Evolutionary conservation across 2,113 vertebrate species (phyloP), one percentile per base, ranked within the genome.

Genomic region (Osmerus mordax): DNA sequence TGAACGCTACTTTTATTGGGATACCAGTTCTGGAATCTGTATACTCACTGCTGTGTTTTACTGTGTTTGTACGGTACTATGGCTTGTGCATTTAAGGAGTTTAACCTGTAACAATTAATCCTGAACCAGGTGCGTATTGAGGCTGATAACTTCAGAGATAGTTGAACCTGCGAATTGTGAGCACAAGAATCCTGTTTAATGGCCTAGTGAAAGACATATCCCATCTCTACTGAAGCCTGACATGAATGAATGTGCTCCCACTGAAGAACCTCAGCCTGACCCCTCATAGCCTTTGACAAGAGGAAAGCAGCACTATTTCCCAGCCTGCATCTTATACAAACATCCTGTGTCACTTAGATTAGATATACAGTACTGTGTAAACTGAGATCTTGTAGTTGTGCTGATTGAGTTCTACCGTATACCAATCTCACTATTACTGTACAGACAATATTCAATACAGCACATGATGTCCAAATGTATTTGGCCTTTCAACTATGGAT

Each of bases 1-100:
- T 64, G 6, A 64, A 16, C 67, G 69, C 73, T 63, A 74, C 69
- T 68, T 41, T 58, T 29, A 75, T 56, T 71, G 3, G n/a, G 75
- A 19, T 81, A 78, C 28, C 61, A 36, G 15, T 32, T 63, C 61
- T 64, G 29, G 61, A 64, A 36, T 16, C 61, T 64, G 29, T 29
- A 18, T 36, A 63, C 62, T 64, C 25, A 62, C 61, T 64, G 28
- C 25, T 14, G 61, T 8, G 1, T 6, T 60, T 60, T 59, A 16
- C 21, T 61, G 18, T 19, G 18, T 36, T 36, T 47, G 41, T 36
- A 36, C 5, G 32, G 32, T 36, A 36, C 32, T 36, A 15, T 21
- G 12, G 56, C 18, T 59, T 3, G 19, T 7, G 59, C 23, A 18
- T 3, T 21, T 59, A 4, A 61, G 3, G 59, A 61, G 59, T 14